phyloP scores from a whole-genome alignment of 2,797 vertebrate species.

The Tarsius wallacei region DNA sequence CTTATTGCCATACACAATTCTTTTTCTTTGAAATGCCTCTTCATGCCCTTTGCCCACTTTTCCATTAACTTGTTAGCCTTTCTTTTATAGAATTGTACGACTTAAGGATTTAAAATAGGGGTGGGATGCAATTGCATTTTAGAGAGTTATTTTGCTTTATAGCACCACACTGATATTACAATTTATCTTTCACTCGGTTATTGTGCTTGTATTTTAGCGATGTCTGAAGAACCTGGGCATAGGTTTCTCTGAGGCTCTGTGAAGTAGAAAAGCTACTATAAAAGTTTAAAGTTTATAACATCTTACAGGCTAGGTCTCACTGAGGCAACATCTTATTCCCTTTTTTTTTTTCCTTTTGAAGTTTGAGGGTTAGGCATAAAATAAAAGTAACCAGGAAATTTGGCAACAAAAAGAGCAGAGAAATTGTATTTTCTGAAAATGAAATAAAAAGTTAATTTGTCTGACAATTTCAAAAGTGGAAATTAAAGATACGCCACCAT shows the following conservation, averaged over 20 bases:
- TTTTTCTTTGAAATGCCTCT: constrained; percentile 72
- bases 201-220: constrained; percentile 65
- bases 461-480: constrained; percentile 55
- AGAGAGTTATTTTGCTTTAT: constrained; percentile 71
- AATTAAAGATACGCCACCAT: constrained; percentile 51
- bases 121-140: constrained; percentile 63
- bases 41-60: constrained; percentile 68
- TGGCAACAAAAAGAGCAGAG: constrained; percentile 63
- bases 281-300: constrained; percentile 60
- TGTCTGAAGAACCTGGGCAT: constrained; percentile 62
- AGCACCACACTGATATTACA: constrained; percentile 41
- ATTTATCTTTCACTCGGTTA: constrained; percentile 68
- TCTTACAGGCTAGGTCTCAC: constrained; percentile 48
- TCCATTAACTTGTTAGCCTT: constrained; percentile 73
- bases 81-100: constrained; percentile 71
- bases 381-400: constrained; percentile 54
- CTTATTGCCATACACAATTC: constrained; percentile 39
- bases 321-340: constrained; percentile 30
- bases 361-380: constrained; percentile 56
- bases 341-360: constrained; percentile 5
- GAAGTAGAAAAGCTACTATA: constrained; percentile 61
- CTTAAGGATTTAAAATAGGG: constrained; percentile 75
- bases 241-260: constrained; percentile 44
- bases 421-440: constrained; percentile 62
- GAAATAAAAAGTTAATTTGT: constrained; percentile 62